Conservation (phyloP, 2,797 vertebrate genomes). For the Phoebastria nigripes region DNA sequence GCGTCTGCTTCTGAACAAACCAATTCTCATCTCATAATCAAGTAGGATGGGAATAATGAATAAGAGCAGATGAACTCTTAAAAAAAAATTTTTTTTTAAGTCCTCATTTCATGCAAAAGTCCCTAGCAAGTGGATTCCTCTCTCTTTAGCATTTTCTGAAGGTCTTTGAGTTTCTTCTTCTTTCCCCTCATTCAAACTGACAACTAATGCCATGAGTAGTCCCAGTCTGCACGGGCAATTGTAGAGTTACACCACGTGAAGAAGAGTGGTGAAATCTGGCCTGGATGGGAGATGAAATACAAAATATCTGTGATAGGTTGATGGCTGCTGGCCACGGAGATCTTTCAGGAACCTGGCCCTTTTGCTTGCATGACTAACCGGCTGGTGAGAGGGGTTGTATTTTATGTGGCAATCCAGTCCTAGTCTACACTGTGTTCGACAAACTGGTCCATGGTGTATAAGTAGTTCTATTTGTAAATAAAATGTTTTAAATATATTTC, state of each 20-base stretch:
- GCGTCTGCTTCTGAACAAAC: background rate
- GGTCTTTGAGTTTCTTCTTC: slow-evolving; percentile 31
- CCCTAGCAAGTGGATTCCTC: background rate
- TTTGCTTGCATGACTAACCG: background rate
- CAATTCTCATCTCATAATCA: background rate
- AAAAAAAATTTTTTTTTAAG: background rate
- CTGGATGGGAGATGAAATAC: background rate
- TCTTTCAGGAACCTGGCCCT: background rate
- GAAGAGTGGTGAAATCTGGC: background rate
- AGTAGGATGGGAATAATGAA: background rate
- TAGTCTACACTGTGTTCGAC: slow-evolving; percentile 32
- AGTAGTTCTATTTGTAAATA: slow-evolving; percentile 61
- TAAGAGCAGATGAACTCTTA: slow-evolving; percentile 47
- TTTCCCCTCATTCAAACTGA: background rate
- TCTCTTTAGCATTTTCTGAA: slow-evolving; percentile 32
- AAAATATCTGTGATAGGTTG: background rate
- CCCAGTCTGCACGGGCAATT: background rate
- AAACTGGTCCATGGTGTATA: slow-evolving; percentile 43
- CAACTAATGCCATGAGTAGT: background rate
- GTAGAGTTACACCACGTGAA: background rate
- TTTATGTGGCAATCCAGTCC: slow-evolving; percentile 26
- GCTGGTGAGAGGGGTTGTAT: background rate
- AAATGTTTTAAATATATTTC: slow-evolving; percentile 55
- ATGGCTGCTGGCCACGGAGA: fast-evolving
- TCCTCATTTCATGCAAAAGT: background rate